phyloP scores from a whole-genome alignment of 2,113 vertebrate species.

The Stercorarius parasiticus region DNA sequence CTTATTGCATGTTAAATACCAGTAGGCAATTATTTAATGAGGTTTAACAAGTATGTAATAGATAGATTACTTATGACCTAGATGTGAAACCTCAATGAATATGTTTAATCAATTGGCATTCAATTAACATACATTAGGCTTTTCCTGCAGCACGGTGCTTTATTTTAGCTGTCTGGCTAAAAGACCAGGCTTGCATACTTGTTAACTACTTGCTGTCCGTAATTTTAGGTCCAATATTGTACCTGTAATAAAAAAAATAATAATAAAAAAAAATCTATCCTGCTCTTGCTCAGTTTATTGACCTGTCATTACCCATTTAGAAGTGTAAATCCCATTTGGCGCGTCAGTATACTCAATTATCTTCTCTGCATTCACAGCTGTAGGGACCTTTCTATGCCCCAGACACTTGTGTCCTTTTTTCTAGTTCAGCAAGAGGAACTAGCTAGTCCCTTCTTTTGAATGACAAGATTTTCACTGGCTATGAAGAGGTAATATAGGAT shows the following conservation, averaged over 20 bases:
- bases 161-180: constrained; percentile 27
- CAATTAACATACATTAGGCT: constrained; percentile 66
- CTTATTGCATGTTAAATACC: constrained; percentile 70
- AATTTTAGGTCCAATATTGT: background rate
- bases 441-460: background rate
- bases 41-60: constrained; percentile 60
- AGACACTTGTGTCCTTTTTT: background rate
- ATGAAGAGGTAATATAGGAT: background rate
- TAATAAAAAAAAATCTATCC: background rate
- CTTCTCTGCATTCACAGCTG: background rate
- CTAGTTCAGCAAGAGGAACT: background rate
- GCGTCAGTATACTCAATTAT: background rate
- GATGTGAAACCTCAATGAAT: constrained; percentile 56
- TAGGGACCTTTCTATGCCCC: background rate
- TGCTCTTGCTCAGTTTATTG: background rate
- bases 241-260: background rate
- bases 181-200: background rate
- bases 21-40: constrained; percentile 69
- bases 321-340: background rate
- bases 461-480: background rate
- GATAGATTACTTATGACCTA: constrained; percentile 59
- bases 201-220: constrained; percentile 12
- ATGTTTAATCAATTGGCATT: constrained; percentile 66
- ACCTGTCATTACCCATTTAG: background rate
- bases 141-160: background rate